Conservation (phyloP, 2,888 invertebrate species). For the Steinernema scapterisci region DNA sequence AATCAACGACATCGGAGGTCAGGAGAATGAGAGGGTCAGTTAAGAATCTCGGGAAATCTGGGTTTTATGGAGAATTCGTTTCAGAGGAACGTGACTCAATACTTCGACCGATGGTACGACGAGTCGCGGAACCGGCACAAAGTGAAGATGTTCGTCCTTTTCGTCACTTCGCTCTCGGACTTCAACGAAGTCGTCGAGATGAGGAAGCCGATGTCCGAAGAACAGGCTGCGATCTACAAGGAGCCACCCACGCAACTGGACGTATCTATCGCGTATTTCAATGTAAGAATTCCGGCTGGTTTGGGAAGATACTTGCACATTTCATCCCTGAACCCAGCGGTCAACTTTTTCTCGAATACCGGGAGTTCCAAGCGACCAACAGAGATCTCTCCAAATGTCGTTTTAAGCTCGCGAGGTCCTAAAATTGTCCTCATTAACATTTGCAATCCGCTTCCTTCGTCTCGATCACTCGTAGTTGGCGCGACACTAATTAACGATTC, state of each 20-base stretch:
- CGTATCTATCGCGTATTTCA: constrained; percentile 13
- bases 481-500: too few species aligned
- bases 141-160: constrained; percentile 55
- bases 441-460: too few species aligned
- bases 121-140: neutral
- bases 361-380: too few species aligned
- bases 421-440: too few species aligned
- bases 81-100: constrained; percentile 11
- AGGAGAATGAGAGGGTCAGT: constrained; percentile 53
- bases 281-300: too few species aligned
- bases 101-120: constrained; percentile 23
- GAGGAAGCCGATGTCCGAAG: neutral
- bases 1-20: constrained; percentile 64
- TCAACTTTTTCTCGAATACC: too few species aligned
- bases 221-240: neutral
- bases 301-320: too few species aligned
- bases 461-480: too few species aligned
- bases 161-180: constrained; percentile 61
- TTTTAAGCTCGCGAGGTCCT: too few species aligned
- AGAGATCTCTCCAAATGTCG: too few species aligned
- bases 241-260: constrained; percentile 13
- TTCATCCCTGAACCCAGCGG: too few species aligned
- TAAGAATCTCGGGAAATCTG: neutral
- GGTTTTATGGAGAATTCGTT: neutral
- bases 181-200: constrained; percentile 45